Evolutionary conservation across 2,113 vertebrate species (phyloP), one percentile per base, ranked within the genome.

Genomic region (Picathartes gymnocephalus): DNA sequence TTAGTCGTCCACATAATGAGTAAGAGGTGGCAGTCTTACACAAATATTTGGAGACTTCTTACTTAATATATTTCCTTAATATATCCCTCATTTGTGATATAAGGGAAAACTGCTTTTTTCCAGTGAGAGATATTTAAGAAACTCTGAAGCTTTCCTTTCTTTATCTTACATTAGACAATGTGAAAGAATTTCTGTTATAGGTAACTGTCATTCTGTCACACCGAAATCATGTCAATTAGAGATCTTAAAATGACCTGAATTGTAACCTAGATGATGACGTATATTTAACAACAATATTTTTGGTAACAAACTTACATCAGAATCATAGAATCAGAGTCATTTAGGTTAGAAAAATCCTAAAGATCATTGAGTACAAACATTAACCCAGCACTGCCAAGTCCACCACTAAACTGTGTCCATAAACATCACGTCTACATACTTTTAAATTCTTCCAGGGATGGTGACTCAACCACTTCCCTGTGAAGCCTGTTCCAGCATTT

Each of bases 251-350:
- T 19, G 2, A 78, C 14, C 18, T 62, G 24, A 88, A 62, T 9
- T 58, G 13, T 37, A 81, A 64, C 42, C 42, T 53, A 83, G 53
- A 66, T 40, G 33, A 81, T 70, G 7, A 28, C 15, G 57, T 81
- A 68, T 54, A 27, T 45, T 86, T 95, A 47, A 31, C 6, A 90
- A 79, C 44, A 69, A 7, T 94, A 58, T 97, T 96, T 96, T 91
- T 51, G n/a, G 37, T 74, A 37, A 64, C n/a, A 91, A 83, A 44
- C 72, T 42, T 62, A 20, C 71, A 56, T 45, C 7, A 51, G 70
- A 56, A 78, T 73, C 10, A 24, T 10, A 65, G 27, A 80, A 39
- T 53, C 23, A 62, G 23, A 70, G 18, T 15, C 2, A 37, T 65
- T 78, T 27, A 30, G 12, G 6, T 40, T 74, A 40, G 15, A 53